These are phyloP conservation scores for Agapetus fuscipes DNA, from an alignment of 2,888 invertebrate genomes.

Conservation along the genomic window DNA sequence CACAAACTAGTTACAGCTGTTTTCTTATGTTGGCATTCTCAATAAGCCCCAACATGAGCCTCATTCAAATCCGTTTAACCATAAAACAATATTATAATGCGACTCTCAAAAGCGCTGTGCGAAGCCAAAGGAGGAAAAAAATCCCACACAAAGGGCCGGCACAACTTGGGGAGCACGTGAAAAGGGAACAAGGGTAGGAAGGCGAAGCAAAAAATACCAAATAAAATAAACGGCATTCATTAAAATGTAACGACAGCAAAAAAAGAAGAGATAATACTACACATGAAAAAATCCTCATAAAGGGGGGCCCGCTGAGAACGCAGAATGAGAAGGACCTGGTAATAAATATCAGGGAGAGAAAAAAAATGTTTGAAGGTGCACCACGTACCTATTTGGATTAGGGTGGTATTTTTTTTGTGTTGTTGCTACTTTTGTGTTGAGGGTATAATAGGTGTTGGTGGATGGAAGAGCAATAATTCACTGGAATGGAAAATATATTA, in stretches of 20 bases:
- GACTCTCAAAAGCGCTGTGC: conserved; percentile 38
- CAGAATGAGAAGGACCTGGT: conserved; percentile 5
- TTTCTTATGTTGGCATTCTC: too few species aligned
- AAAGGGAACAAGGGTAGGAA: conserved; percentile 11
- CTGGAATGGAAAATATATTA: too few species aligned
- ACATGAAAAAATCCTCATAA: conserved; percentile 15
- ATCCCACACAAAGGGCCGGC: conserved; percentile 11
- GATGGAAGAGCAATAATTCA: background rate
- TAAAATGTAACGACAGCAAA: conserved; percentile 20
- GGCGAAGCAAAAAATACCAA: conserved; percentile 14
- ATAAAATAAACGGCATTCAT: conserved; percentile 22
- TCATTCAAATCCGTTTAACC: conserved; percentile 26
- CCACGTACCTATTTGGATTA: background rate
- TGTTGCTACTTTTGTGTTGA: background rate
- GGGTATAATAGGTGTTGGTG: background rate
- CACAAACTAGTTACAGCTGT: too few species aligned
- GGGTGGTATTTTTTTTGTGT: background rate
- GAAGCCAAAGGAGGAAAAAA: conserved; percentile 16
- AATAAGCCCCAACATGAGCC: conserved; percentile 12
- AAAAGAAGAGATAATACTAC: conserved; percentile 18
- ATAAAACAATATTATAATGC: conserved; percentile 49
- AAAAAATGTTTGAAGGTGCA: conserved; percentile 9
- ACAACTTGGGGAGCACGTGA: conserved; percentile 9
- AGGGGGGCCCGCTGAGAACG: conserved; percentile 13
- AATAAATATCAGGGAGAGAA: conserved; percentile 14